Evolutionary conservation across 2,888 invertebrate species (phyloP).

Genomic region (Diachrysia chrysitis): DNA sequence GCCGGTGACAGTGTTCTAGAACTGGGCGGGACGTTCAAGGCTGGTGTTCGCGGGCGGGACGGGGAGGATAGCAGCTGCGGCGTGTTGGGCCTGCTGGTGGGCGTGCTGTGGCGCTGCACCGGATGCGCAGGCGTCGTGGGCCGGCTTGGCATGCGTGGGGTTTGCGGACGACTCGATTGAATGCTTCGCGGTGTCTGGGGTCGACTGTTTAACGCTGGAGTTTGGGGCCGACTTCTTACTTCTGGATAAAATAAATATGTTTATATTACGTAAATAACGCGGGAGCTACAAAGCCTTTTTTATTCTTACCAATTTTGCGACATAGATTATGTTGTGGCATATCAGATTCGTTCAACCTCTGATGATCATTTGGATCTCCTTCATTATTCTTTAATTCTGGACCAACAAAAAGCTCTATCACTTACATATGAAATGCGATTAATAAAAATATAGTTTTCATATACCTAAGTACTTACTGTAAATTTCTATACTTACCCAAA

Average conservation of each 20-base stretch:
- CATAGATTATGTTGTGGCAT: constrained; percentile 13
- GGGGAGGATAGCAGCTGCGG: constrained; percentile 61
- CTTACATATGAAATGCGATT: neutral
- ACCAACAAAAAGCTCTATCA: neutral
- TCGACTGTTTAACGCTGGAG: constrained; percentile 67
- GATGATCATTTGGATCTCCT: constrained; percentile 31
- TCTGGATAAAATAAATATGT: constrained; percentile 47
- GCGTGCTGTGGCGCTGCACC: constrained; percentile 56
- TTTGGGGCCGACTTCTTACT: constrained; percentile 56
- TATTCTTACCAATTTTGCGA: constrained; percentile 35
- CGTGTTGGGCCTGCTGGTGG: constrained; percentile 73
- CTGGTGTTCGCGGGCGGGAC: constrained; percentile 62
- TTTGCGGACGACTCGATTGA: constrained; percentile 73
- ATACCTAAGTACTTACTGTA: too few species aligned
- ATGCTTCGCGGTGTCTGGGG: constrained; percentile 75
- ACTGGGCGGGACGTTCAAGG: constrained; percentile 41
- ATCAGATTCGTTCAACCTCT: constrained; percentile 29
- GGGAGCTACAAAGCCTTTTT: neutral
- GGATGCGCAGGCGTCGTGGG: constrained; percentile 71
- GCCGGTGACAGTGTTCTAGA: constrained; percentile 44
- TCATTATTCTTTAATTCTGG: constrained; percentile 46
- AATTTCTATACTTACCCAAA: constrained; percentile 29
- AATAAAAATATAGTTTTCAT: neutral
- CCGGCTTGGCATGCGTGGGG: constrained; percentile 68
- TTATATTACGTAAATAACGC: neutral